phyloP scores from a whole-genome alignment of 2,888 invertebrate genomes.

The Tolmerus cingulatus region DNA sequence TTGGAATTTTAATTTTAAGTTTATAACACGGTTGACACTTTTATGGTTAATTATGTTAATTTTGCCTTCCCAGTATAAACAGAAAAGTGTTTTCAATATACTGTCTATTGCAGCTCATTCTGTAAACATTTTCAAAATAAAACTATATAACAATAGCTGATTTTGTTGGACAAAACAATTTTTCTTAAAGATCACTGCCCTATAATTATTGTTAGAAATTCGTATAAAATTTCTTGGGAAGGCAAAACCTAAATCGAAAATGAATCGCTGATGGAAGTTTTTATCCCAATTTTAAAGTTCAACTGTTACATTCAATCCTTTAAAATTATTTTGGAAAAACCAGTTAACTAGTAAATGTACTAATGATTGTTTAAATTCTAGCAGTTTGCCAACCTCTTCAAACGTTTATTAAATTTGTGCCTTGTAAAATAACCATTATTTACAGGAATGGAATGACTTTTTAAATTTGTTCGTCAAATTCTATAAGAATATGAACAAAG shows the following conservation, averaged over 20 bases:
- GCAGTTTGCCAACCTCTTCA: too few relatives aligned
- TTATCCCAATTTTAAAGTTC: neutral
- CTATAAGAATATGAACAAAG: neutral
- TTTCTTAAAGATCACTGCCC: neutral
- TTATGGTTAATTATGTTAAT: neutral
- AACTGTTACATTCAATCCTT: neutral
- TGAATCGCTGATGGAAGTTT: neutral
- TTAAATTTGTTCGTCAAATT: neutral
- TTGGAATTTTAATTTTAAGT: neutral
- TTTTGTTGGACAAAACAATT: neutral
- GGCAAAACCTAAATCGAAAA: neutral
- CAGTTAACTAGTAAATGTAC: too few relatives aligned
- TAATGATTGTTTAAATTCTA: too few relatives aligned
- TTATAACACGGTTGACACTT: slow-evolving; percentile 13
- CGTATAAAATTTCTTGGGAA: neutral
- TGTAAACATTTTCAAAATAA: neutral
- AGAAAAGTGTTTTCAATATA: neutral
- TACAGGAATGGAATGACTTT: neutral
- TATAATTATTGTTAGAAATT: neutral
- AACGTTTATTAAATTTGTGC: neutral
- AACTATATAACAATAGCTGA: neutral
- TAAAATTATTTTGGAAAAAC: neutral
- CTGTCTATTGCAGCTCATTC: neutral
- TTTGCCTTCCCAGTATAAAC: neutral
- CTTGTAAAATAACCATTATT: neutral